phyloP scores from a whole-genome alignment of 2,888 invertebrate genomes.

The Physocephala rufipes region DNA sequence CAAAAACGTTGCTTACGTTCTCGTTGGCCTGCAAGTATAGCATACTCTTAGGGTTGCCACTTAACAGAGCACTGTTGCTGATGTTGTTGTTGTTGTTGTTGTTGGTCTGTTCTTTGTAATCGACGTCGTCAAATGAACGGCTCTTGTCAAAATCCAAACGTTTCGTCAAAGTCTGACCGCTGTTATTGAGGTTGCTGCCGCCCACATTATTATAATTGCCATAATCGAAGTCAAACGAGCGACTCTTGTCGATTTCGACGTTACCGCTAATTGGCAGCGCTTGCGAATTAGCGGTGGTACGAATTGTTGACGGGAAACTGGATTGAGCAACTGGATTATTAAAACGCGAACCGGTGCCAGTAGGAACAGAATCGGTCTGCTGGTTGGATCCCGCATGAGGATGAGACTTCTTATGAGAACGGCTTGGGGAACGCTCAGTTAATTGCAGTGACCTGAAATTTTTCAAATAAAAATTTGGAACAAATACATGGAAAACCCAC shows the following conservation, averaged over 20 bases:
- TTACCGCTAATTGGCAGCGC: slow-evolving; percentile 48
- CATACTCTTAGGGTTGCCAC: slow-evolving; percentile 38
- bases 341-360: slow-evolving; percentile 43
- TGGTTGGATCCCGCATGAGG: slow-evolving; percentile 47
- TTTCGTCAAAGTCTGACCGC: slow-evolving; percentile 54
- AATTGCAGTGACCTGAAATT: slow-evolving; percentile 71
- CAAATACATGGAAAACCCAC: background rate
- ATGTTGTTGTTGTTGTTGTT: slow-evolving; percentile 54
- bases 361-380: slow-evolving; percentile 40
- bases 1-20: slow-evolving; percentile 28
- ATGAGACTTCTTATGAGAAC: slow-evolving; percentile 61
- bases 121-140: slow-evolving; percentile 63
- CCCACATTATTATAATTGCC: slow-evolving; percentile 53
- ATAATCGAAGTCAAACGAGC: slow-evolving; percentile 65
- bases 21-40: slow-evolving; percentile 46
- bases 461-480: background rate
- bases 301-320: slow-evolving; percentile 58
- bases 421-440: slow-evolving; percentile 70
- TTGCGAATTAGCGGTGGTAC: slow-evolving; percentile 52
- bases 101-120: slow-evolving; percentile 57
- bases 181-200: slow-evolving; percentile 45
- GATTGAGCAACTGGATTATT: slow-evolving; percentile 21
- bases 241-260: slow-evolving; percentile 62
- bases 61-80: slow-evolving; percentile 43
- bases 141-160: slow-evolving; percentile 64